Evolutionary conservation across 2,113 vertebrate genomes (phyloP), one percentile per base, ranked within the genome.

Genomic region (Oreochromis tanganicae): DNA sequence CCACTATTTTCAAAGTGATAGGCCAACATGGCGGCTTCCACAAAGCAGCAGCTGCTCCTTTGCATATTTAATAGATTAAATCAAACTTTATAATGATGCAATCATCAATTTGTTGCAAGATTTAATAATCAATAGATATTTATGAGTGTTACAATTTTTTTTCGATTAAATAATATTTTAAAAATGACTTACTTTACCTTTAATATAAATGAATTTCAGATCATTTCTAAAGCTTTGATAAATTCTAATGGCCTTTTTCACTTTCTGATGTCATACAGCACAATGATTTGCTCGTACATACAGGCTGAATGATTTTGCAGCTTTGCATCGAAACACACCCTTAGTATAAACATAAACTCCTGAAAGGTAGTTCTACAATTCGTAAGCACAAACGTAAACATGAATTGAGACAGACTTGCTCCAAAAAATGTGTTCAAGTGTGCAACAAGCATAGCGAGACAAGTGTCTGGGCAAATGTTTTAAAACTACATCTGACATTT

Each of bases 401-500:
- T 32, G 16, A 79, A 21, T 66, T 9, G 66, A 50, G 10, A 48
- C 34, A 27, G 19, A 50, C 9, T 21, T 6, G 68, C 17, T 50
- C 16, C 27, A 78, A 50, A 78, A 68, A 50, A 50, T 32, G 16
- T 13, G 34, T 38, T 13, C 61, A 13, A 21, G 34, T 68, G 27
- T 32, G 4, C 16, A 75, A 12, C 43, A 5, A 50, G 71, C 79
- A 50, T 63, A 66, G 17, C 4, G 3, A 24, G 21, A 21, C 56
- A 66, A 82, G 46, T 9, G 56, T 90, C 80, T 79, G 38, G 38
- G 13, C 68, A 16, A 84, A 86, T 3, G 38, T 85, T 91, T 91
- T 12, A 4, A 71, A 78, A 88, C 71, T 80, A 11, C 66, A 85
- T 66, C 78, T 84, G 84, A 94, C 88, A 90, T 91, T 93, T 92